Percentiles rank a stretch among this genome's conserved stretches.
phyloP scores from a whole-genome alignment of 2,888 invertebrate species.

The Omphaloscelis lunosa region DNA sequence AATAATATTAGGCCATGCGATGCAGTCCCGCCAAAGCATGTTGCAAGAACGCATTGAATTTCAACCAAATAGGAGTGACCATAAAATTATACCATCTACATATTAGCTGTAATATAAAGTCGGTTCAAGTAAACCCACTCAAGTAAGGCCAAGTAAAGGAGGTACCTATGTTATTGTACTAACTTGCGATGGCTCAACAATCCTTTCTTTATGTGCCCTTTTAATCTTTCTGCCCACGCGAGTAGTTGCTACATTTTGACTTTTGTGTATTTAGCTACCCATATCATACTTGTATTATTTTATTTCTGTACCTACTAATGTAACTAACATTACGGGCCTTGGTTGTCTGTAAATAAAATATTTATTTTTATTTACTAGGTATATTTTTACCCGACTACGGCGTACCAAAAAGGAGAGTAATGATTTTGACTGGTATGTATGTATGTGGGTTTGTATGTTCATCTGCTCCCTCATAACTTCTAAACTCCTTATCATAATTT shows the following conservation, averaged over 20 bases:
- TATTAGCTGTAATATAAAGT: not conserved
- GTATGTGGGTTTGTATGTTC: no score
- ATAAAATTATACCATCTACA: conserved; percentile 1
- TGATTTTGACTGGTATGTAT: no score
- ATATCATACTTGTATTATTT: no score
- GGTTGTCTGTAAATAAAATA: no score
- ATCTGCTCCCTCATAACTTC: no score
- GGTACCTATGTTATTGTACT: conserved; percentile 18
- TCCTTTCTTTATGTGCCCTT: conserved; percentile 11
- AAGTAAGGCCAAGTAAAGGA: conserved; percentile 9
- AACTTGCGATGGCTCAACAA: conserved; percentile 16
- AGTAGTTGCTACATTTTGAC: conserved; percentile 20
- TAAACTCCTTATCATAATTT: no score
- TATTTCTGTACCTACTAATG: no score
- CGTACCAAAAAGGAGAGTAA: no score
- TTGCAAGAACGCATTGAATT: conserved; percentile 17
- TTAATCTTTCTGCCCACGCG: conserved; percentile 41
- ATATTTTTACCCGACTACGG: no score
- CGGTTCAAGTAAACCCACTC: conserved; percentile 6
- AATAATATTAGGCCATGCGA: not conserved
- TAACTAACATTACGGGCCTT: no score
- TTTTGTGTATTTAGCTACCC: not conserved
- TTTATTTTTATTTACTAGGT: no score
- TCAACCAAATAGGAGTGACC: conserved; percentile 9
- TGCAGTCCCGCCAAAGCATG: not conserved